Evolutionary conservation across 1,140 invertebrate genomes (phyloP).

Genomic region (Heliothis virescens): DNA sequence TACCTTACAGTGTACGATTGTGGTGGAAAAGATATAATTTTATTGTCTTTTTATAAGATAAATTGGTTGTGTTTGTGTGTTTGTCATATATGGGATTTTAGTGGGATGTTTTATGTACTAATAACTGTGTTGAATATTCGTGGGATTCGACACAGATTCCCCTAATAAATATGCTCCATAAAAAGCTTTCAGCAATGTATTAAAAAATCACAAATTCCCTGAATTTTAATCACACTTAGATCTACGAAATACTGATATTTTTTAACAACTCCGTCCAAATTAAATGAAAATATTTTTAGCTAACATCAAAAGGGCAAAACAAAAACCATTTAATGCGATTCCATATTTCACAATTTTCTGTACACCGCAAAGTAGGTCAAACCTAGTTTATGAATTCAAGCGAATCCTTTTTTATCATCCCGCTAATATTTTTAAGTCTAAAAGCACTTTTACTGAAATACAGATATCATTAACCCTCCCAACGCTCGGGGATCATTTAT

Average conservation of each 20-base stretch:
- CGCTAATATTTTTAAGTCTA: neutral
- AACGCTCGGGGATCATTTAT: neutral
- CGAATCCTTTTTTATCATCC: neutral
- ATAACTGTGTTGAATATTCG: too few species aligned
- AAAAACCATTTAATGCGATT: neutral
- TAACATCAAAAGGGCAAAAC: neutral
- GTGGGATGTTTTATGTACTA: too few species aligned
- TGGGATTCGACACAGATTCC: too few species aligned
- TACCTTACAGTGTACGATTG: constrained; percentile 25
- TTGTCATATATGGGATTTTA: too few species aligned
- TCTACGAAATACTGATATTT: too few species aligned
- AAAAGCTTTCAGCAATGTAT: too few species aligned
- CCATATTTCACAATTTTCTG: neutral
- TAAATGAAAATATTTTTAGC: neutral
- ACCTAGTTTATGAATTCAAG: constrained; percentile 17
- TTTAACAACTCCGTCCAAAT: neutral
- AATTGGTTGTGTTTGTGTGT: neutral
- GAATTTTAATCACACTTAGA: too few species aligned
- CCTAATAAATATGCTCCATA: too few species aligned
- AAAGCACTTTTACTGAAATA: constrained; percentile 34
- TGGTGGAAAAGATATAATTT: neutral
- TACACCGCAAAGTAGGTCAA: neutral
- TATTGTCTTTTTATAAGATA: neutral
- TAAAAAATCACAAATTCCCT: too few species aligned
- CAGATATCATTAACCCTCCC: constrained; percentile 35